These are phyloP conservation scores for Drosophila paranaensis DNA, from an alignment of 2,888 invertebrate genomes.

Conservation along the genomic window DNA sequence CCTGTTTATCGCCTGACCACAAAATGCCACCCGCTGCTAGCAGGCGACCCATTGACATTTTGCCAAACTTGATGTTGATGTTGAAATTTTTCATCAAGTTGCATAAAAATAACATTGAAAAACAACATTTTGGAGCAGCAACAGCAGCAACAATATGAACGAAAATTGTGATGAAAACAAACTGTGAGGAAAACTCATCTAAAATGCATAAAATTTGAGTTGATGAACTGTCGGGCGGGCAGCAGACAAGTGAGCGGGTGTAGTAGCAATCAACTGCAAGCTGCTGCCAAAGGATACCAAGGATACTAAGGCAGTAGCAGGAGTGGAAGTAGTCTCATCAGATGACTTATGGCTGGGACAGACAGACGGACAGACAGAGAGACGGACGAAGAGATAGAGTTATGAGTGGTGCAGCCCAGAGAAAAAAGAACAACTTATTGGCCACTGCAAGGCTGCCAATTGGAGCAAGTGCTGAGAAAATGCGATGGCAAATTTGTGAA, in stretches of 20 bases:
- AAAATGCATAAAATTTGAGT: slow-evolving; percentile 84
- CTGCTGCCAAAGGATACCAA: slow-evolving; percentile 47
- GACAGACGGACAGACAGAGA: background rate
- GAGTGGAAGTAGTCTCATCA: slow-evolving; percentile 39
- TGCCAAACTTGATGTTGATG: slow-evolving; percentile 80
- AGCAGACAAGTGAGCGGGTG: slow-evolving; percentile 7
- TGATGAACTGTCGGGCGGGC: slow-evolving; percentile 73
- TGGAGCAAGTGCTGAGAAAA: slow-evolving; percentile 39
- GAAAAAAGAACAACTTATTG: slow-evolving; percentile 57
- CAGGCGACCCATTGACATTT: slow-evolving; percentile 75
- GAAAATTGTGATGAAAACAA: slow-evolving; percentile 63
- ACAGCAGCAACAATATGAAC: slow-evolving; percentile 33
- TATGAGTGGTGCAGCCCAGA: slow-evolving; percentile 33
- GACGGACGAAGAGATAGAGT: slow-evolving; percentile 9
- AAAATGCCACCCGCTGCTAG: slow-evolving; percentile 63
- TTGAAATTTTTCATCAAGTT: slow-evolving; percentile 80
- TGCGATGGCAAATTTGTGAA: slow-evolving; percentile 52
- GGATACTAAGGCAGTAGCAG: slow-evolving; percentile 7
- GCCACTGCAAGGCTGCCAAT: slow-evolving; percentile 60
- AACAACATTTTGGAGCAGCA: slow-evolving; percentile 35
- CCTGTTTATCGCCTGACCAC: slow-evolving; percentile 44
- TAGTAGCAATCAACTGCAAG: slow-evolving; percentile 67
- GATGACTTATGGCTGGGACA: slow-evolving; percentile 58
- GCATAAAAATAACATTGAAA: slow-evolving; percentile 79
- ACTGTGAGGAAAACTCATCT: slow-evolving; percentile 79